A percentile compares a stretch with the other conserved stretches of the same genome.
Evolutionary conservation across 2,797 vertebrate species (phyloP).

Genomic region (Argentina silus): DNA sequence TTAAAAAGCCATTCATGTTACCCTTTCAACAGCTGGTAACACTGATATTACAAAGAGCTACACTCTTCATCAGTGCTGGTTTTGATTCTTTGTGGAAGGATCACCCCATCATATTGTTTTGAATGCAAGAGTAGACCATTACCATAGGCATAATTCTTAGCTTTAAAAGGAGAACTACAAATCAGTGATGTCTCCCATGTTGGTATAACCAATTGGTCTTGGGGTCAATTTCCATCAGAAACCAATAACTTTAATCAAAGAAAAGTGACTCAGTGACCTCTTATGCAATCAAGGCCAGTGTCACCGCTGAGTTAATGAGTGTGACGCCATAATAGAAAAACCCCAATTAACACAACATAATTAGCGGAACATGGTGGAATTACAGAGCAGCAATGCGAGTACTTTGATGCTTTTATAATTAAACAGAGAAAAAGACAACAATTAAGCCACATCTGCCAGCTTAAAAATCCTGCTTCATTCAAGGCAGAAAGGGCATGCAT

Average conservation of each 20-base stretch:
- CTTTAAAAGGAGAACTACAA: neutral
- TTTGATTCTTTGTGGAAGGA: too few species aligned
- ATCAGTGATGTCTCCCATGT: constrained; percentile 18
- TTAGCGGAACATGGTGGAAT: constrained; percentile 72
- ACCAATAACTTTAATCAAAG: constrained; percentile 57
- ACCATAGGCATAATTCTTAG: too few species aligned
- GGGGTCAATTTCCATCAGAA: constrained; percentile 44
- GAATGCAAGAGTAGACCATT: too few species aligned
- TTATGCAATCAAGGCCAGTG: constrained; percentile 72
- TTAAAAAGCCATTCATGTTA: too few species aligned
- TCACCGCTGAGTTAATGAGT: constrained; percentile 74
- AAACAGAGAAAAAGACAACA: constrained; percentile 71
- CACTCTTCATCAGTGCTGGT: too few species aligned
- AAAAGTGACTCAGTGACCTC: constrained; percentile 64
- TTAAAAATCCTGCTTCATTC: constrained; percentile 56
- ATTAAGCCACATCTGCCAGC: constrained; percentile 61
- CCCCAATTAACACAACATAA: constrained; percentile 68
- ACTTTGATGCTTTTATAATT: constrained; percentile 69
- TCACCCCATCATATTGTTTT: too few species aligned
- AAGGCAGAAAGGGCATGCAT: constrained; percentile 62
- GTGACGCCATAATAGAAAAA: constrained; percentile 64
- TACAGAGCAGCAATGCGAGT: constrained; percentile 53
- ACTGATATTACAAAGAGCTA: too few species aligned
- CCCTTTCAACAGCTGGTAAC: too few species aligned
- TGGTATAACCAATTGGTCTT: constrained; percentile 32